Base-by-base conservation (phyloP, 2,113 vertebrate species). In the Seriola dumerili region DNA sequence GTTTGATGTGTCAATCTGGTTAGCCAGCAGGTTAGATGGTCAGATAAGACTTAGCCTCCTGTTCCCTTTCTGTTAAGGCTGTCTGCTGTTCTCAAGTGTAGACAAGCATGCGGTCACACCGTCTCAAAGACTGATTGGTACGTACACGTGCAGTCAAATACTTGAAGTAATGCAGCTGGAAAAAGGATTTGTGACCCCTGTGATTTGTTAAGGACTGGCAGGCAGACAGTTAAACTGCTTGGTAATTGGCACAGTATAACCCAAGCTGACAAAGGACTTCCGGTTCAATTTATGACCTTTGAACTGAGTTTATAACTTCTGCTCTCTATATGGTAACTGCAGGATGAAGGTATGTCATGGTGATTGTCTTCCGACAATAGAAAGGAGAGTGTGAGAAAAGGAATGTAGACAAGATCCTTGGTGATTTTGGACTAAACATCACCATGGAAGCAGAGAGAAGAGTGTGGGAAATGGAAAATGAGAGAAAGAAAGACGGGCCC, bases 221-320 rank as follows among this genome's bases (percentile, higher is more conserved):
- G 71, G 38, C 10, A 40, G 23, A 84, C 59, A 66, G 71, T 74
- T 68, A 25, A 75, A 72, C 23, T 34, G 42, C 74, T 48, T n/a
- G 2, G 66, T 86, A 84, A 88, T 84, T 85, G 66, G 57, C 59
- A 62, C 14, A n/a, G 67, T 19, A 44, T 36, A 61, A 69, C 46
- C 21, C 38, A 70, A 36, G 61, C 23, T 58, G 40, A 86, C 78
- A 88, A 83, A 78, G 48, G 80, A 62, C 58, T 65, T 84, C 67
- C 40, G 80, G 58, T 82, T 89, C 58, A 54, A 21, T 81, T 83
- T 48, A 32, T 90, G 74, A 88, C 77, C 85, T 88, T 76, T 80
- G 38, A 88, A 50, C 71, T 44, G 6, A 0, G 21, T 86, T 72
- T 77, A 67, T 83, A 77, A 84, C 52, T 72, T 29, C 50, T 52